phyloP scores from a whole-genome alignment of 2,888 invertebrate species.

The Thera obeliscata region DNA sequence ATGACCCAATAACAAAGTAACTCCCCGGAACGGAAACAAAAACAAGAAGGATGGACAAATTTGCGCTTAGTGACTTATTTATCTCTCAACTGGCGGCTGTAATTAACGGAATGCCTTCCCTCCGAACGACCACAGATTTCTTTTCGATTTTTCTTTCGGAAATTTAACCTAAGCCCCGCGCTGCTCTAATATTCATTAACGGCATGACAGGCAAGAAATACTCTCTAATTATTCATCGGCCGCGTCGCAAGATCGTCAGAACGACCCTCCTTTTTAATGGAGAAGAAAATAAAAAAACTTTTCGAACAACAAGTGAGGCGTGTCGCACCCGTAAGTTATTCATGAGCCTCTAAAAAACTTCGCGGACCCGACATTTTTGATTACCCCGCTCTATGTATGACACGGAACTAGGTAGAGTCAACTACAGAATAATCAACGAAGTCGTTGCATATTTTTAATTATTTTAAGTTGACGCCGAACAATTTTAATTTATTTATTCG shows the following conservation, averaged over 20 bases:
- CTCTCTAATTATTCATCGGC: slow-evolving; percentile 79
- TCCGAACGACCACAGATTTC: slow-evolving; percentile 67
- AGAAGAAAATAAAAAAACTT: slow-evolving; percentile 77
- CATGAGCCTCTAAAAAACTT: slow-evolving; percentile 71
- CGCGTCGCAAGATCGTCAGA: slow-evolving; percentile 75
- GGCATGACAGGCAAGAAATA: slow-evolving; percentile 81
- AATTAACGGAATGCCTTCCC: slow-evolving; percentile 73
- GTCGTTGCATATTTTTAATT: background rate
- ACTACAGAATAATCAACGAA: background rate
- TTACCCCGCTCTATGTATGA: slow-evolving; percentile 57
- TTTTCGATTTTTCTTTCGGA: slow-evolving; percentile 57
- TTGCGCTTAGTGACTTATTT: slow-evolving; percentile 79
- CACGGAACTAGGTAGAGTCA: slow-evolving; percentile 25
- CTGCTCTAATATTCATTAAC: slow-evolving; percentile 80
- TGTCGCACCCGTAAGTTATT: slow-evolving; percentile 73
- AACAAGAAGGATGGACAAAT: slow-evolving; percentile 77
- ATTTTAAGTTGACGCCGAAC: too few relatives aligned
- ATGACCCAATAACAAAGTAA: slow-evolving; percentile 72
- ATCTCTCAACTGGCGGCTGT: slow-evolving; percentile 64
- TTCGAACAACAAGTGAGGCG: slow-evolving; percentile 77
- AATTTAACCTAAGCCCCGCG: slow-evolving; percentile 28
- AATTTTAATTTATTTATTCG: too few relatives aligned
- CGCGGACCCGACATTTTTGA: slow-evolving; percentile 62
- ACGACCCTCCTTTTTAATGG: slow-evolving; percentile 70
- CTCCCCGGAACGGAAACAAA: slow-evolving; percentile 66